Base-by-base conservation (phyloP, 2,888 invertebrate species). In the Rotaria macrura region DNA sequence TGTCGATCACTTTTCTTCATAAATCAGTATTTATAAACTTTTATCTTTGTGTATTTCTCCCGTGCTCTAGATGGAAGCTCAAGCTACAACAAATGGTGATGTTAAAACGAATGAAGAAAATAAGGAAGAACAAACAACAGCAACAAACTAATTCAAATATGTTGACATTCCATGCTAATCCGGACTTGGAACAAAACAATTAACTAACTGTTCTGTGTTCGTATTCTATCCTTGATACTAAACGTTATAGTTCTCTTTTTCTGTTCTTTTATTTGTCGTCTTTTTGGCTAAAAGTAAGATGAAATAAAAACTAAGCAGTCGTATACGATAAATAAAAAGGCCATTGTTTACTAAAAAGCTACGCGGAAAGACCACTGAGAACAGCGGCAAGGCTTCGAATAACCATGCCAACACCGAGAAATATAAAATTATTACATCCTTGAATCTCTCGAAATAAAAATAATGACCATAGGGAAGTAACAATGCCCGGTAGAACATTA, bases 391-490 rank as follows among this genome's bases (percentile, higher is more conserved):
- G 87, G n/a, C 88, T 86, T 7, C 89, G 89, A 43, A 90, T 86
- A 14, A 86, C 84, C 85, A 90, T 89, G 20, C 89, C 90, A 12
- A 88, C 25, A 12, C 87, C 84, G 9, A 90, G 87, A 34, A 90
- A 87, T 20, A 88, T 47, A 49, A 89, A 87, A 86, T 90, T 90
- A 83, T 87, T 87, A 40, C 47, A 85, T 29, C 90, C 90, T 29
- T 55, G 89, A 43, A 92, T 91, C 88, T 92, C 92, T 86, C 89
- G 89, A 88, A 91, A 92, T 85, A 91, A 89, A 85, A 91, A 87
- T 17, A 92, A 90, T 85, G 92, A 91, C 90, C 92, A 91, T 20
- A 90, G 85, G 0, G 91, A 89, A 9, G 91, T 91, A 29, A 92
- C 89, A 83, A 92, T 89, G 20, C 90, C 90, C 5, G 92, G 92